These are phyloP conservation scores for Coelopa pilipes DNA, from an alignment of 2,888 invertebrate genomes.

Conservation along the genomic window DNA sequence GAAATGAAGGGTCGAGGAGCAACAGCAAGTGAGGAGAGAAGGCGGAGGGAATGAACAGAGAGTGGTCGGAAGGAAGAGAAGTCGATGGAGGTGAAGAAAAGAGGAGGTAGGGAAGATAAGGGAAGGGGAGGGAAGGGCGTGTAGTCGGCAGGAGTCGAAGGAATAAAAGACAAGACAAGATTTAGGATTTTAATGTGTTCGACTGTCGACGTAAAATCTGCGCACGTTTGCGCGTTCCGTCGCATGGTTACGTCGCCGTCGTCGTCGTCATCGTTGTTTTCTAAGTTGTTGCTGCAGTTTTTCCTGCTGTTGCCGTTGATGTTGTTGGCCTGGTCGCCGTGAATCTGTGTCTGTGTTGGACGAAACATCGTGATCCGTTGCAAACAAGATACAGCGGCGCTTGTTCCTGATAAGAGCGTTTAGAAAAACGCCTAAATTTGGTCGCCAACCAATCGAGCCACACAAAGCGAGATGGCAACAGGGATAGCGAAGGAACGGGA, in stretches of 20 bases:
- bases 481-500: not conserved
- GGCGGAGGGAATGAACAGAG: too few relatives aligned
- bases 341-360: conserved; percentile 11
- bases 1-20: too few relatives aligned
- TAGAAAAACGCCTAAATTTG: conserved; percentile 28
- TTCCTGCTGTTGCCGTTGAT: not conserved
- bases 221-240: conserved; percentile 24
- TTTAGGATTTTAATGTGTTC: conserved; percentile 27
- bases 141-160: not conserved
- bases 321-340: not conserved
- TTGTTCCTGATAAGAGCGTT: conserved; percentile 17
- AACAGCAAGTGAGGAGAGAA: too few relatives aligned
- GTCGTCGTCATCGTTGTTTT: not conserved
- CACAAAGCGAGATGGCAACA: not conserved
- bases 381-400: conserved; percentile 20
- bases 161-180: conserved; percentile 5
- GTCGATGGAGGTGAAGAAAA: not conserved
- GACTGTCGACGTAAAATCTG: conserved; percentile 21
- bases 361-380: conserved; percentile 31
- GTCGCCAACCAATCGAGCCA: too few relatives aligned
- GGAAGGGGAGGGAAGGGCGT: too few relatives aligned
- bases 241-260: too few relatives aligned
- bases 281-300: not conserved
- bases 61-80: too few relatives aligned
- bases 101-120: too few relatives aligned